These are phyloP conservation scores for Seriola rivoliana DNA, from an alignment of 2,113 vertebrate genomes.

Conservation along the genomic window DNA sequence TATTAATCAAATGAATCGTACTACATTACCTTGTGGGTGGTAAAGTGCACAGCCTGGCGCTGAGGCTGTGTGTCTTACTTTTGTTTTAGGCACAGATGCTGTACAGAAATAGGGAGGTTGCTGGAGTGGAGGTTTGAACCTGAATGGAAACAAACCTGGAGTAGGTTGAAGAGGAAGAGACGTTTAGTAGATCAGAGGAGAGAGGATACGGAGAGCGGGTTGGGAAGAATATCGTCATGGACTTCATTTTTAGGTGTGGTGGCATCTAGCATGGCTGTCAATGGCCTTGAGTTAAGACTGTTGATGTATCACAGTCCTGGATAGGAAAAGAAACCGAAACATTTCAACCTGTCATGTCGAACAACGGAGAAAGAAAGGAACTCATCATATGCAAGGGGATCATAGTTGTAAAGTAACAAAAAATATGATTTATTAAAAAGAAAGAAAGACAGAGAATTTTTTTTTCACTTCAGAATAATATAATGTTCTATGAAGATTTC, in stretches of 20 bases:
- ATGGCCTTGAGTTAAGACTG: too few relatives aligned
- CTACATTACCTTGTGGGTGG: conserved; percentile 50
- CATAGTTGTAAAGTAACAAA: not conserved
- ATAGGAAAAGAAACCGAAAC: too few relatives aligned
- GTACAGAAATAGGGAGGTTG: not conserved
- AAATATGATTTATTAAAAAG: not conserved
- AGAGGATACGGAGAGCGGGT: not conserved
- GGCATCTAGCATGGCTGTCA: not conserved
- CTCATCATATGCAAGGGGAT: not conserved
- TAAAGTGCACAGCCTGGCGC: conserved; percentile 24
- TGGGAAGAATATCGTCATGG: not conserved
- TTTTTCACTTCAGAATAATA: not conserved
- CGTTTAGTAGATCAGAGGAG: not conserved
- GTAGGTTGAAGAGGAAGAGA: not conserved
- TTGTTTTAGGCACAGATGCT: not conserved
- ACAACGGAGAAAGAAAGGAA: not conserved
- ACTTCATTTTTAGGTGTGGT: not conserved
- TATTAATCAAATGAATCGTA: conserved; percentile 59
- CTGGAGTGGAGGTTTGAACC: not conserved
- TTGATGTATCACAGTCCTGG: not conserved
- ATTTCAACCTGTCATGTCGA: not conserved
- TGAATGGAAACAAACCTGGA: not conserved
- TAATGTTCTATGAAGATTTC: too few relatives aligned
- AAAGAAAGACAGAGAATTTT: not conserved
- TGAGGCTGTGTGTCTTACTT: conserved; percentile 35